Evolutionary conservation across 1,140 invertebrate species (phyloP).

Genomic region (Psix sp.): DNA sequence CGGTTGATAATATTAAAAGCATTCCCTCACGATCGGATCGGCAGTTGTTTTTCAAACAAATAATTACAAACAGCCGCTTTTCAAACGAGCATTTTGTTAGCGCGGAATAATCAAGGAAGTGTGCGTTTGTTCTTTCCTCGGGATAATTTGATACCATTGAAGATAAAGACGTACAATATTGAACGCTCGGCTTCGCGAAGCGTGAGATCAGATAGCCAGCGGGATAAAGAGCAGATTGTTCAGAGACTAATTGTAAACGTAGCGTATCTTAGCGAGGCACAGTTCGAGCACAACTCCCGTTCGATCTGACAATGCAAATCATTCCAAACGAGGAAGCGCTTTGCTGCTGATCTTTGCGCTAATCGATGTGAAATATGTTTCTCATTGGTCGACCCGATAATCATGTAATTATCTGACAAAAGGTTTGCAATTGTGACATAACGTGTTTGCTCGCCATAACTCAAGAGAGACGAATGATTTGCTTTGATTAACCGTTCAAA

Average conservation of each 20-base stretch:
- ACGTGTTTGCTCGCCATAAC: conserved; percentile 16
- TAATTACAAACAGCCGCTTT: conserved; percentile 13
- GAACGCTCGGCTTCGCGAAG: conserved; percentile 35
- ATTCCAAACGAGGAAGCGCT: conserved; percentile 35
- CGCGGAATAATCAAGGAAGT: conserved; percentile 47
- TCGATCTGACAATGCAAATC: conserved; percentile 51
- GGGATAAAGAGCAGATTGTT: conserved; percentile 66
- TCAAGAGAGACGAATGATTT: conserved; percentile 23
- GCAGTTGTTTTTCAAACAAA: conserved; percentile 21
- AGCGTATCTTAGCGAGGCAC: conserved; percentile 38
- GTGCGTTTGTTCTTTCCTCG: conserved; percentile 63
- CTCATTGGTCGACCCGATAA: conserved; percentile 4
- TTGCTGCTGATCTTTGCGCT: not conserved
- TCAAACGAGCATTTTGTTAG: conserved; percentile 17
- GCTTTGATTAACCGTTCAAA: conserved; percentile 32
- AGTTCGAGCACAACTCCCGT: conserved; percentile 28
- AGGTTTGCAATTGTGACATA: conserved; percentile 33
- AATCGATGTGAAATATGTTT: conserved; percentile 13
- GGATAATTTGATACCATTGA: conserved; percentile 71
- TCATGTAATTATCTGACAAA: conserved; percentile 40
- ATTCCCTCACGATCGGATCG: conserved; percentile 17
- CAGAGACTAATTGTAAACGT: conserved; percentile 68
- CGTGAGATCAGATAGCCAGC: conserved; percentile 65
- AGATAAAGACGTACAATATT: conserved; percentile 69
- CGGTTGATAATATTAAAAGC: conserved; percentile 20